These are phyloP conservation scores for Lasioglossum marginatum DNA, from an alignment of 2,888 invertebrate species.

Conservation along the genomic window DNA sequence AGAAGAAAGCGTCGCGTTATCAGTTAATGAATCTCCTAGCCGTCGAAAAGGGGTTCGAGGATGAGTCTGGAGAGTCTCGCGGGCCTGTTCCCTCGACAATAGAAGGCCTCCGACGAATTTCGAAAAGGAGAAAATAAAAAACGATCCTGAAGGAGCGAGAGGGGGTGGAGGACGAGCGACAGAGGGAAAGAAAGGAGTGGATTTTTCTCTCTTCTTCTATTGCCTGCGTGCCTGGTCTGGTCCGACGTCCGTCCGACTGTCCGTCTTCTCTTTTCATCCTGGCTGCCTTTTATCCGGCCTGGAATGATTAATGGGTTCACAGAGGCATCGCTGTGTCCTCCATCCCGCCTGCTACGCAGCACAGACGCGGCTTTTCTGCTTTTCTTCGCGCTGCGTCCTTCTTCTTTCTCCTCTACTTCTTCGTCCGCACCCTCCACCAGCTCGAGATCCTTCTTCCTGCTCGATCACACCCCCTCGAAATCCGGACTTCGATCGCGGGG, in stretches of 20 bases:
- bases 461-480: slow-evolving; percentile 8
- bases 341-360: slow-evolving; percentile 40
- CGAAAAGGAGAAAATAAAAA: slow-evolving; percentile 77
- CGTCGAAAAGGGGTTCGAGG: slow-evolving; percentile 56
- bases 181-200: slow-evolving; percentile 41
- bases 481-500: not conserved
- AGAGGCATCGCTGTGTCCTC: slow-evolving; percentile 63
- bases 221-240: slow-evolving; percentile 57
- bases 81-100: slow-evolving; percentile 70
- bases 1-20: slow-evolving; percentile 74
- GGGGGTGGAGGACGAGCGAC: slow-evolving; percentile 32
- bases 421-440: not conserved
- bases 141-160: slow-evolving; percentile 64
- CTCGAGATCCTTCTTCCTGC: slow-evolving; percentile 5
- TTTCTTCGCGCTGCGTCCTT: slow-evolving; percentile 71
- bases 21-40: slow-evolving; percentile 80
- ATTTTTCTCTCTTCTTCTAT: slow-evolving; percentile 18
- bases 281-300: slow-evolving; percentile 79
- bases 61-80: slow-evolving; percentile 39
- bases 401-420: not conserved
- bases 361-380: slow-evolving; percentile 74
- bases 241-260: slow-evolving; percentile 73
- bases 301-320: slow-evolving; percentile 83
- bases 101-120: slow-evolving; percentile 77
- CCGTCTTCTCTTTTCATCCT: slow-evolving; percentile 77